Evolutionary conservation across 1,140 invertebrate species (phyloP), one percentile per base, ranked within the genome.

Genomic region (Papilio polytes): DNA sequence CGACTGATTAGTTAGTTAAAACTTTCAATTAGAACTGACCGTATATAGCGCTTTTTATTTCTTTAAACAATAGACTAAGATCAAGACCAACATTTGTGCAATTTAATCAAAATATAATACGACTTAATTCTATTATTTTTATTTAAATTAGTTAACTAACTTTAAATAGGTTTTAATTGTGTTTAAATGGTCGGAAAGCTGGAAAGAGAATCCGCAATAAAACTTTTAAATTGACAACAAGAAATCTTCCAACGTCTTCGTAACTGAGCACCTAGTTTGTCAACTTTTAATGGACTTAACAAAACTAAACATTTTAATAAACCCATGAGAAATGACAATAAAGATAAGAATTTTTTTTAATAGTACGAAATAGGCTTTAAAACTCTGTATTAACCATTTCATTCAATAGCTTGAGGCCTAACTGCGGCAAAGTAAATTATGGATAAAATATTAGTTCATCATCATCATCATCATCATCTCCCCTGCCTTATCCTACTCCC

Each of bases 161-260:
- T 56, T 56, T 56, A 56, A 66, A 70, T 31, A 70, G 6, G 31
- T 31, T 15, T 70, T 70, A 70, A 70, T 70, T 70, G 63, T 18
- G 63, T 31, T 70, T 70, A 70, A 70, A 70, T 70, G 3, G 10
- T 15, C 15, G 63, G 13, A 31, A 70, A 36, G 63, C 13, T 31
- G 26, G 13, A 31, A 31, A 31, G 22, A 70, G 63, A 70, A 15
- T 15, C 22, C 22, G 63, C 63, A 70, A 31, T 70, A 70, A 70
- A 70, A 70, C 22, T 70, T 70, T 70, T 70, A 31, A 70, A 70
- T 70, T 70, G 63, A 70, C 63, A 31, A 70, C 63, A 70, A 18
- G 63, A 70, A 70, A 70, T 70, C 63, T 70, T 70, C 63, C 26
- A 36, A 70, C 63, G 63, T 70, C 63, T 70, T 70, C 63, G 63